Base-by-base conservation (phyloP, 2,888 invertebrate genomes). In the Podotricha telesiphe region DNA sequence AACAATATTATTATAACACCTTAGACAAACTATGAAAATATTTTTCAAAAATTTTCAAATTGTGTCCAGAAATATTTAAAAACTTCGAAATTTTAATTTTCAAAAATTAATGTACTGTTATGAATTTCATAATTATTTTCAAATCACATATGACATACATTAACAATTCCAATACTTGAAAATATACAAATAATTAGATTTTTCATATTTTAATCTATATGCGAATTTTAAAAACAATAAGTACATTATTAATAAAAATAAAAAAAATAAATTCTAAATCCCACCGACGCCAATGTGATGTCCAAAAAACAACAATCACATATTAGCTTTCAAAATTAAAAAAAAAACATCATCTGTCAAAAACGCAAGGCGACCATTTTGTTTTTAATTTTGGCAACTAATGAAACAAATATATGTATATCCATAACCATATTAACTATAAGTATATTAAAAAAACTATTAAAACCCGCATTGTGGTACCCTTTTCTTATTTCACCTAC, bases 381-480 rank as follows among this genome's bases (percentile, higher is more conserved):
- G 17, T 58, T 45, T 42, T 42, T 22, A 10, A 50, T 11, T 45
- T 22, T 17, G 7, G 22, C 40, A 42, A 45, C n/a, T 28, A 45
- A 22, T 15, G 2, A 50, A 13, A 59, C 2, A n/a, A n/a, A n/a
- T n/a, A n/a, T n/a, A 4, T 28, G 28, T 28, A n/a, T 20, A 28
- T n/a, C 53, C 59, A 28, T 45, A 45, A 22, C 59, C 59, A 45
- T 22, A 45, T 55, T 28, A 8, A 15, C 58, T 58, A 58, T 53
- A 28, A 20, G 22, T 53, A 42, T 53, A 51, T 17, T 17, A 55
- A 55, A 55, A 20, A 58, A 59, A 40, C 48, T 63, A 42, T 63
- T 62, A 37, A 63, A 61, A 47, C 63, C 59, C 45, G 45, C 45
- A 45, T 59, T 20, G 59, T 45, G 58, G 59, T 59, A 59, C 59